These are phyloP conservation scores for Petroica traversi DNA, from an alignment of 2,113 vertebrate species.

Conservation along the genomic window DNA sequence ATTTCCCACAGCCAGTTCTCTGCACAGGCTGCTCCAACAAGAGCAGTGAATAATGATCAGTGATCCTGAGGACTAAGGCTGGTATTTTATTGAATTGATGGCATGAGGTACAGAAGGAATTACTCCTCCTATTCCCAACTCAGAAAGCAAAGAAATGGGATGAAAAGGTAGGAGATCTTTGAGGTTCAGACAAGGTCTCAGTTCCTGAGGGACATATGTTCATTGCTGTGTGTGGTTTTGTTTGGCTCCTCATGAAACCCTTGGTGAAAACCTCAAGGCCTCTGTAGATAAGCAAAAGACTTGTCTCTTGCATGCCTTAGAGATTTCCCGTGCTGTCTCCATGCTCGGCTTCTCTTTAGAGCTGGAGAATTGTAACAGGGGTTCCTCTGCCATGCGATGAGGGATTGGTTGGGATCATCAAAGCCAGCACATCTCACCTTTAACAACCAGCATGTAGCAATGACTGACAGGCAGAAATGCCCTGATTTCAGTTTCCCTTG, in stretches of 20 bases:
- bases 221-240: not conserved
- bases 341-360: not conserved
- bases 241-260: not conserved
- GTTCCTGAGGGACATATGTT: not conserved
- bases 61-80: not conserved
- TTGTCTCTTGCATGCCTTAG: not conserved
- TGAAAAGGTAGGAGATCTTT: not conserved
- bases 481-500: not conserved
- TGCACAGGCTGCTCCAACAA: not conserved
- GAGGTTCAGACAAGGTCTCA: not conserved
- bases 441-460: not conserved
- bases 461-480: not conserved
- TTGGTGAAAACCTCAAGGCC: not conserved
- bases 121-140: not conserved
- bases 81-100: not conserved
- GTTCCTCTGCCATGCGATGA: not conserved
- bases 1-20: not conserved
- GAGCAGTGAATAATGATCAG: not conserved
- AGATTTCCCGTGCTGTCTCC: fast-evolving
- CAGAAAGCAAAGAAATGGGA: not conserved
- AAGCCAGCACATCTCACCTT: not conserved
- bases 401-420: not conserved
- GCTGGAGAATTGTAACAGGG: not conserved
- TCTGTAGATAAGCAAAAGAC: not conserved
- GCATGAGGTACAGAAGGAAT: not conserved